Base-by-base conservation (phyloP, 2,797 vertebrate species). In the Microctenopoma lineatum region DNA sequence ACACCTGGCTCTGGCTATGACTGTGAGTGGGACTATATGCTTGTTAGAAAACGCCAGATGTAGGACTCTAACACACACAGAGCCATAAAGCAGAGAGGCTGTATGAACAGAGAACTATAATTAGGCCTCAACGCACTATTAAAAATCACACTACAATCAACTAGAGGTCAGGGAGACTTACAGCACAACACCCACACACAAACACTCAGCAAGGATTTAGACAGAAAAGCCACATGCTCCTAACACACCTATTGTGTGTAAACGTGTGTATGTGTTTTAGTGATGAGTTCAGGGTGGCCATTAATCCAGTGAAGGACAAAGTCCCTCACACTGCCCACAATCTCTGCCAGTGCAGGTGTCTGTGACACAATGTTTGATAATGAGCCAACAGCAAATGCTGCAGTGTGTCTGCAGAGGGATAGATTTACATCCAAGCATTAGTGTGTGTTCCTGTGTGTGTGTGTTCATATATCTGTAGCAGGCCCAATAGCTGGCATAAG, bases 41-140 rank as follows among this genome's bases (percentile, higher is more conserved):
- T 64, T 80, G 78, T 78, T 56, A 64, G 66, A 29, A 74, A 57
- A 73, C 55, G 64, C 73, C 70, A 68, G 52, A 79, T 80, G 81
- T 59, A 68, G 67, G 61, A 78, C 60, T 66, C 62, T 3, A 14
- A 70, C 68, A 66, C 81, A 70, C 75, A 70, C 75, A 67, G 39
- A 74, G 77, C 59, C 76, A 87, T 90, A 91, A 90, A 92, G 81
- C 75, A 68, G 81, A 65, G 84, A 67, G 60, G 65, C 66, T 83
- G 72, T 78, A 82, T 81, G 88, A 90, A 81, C 80, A 75, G 81
- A 89, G 83, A 53, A 83, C 87, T 91, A 90, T 93, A 94, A 94
- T 93, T 92, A 92, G 90, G 90, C 87, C 92, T 92, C 91, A 58
- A 77, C 38, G 90, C 68, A 70, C 90, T 86, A 81, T 92, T 93